Evolutionary conservation across 2,797 vertebrate genomes (phyloP).

Genomic region (Amazonetta brasiliensis): DNA sequence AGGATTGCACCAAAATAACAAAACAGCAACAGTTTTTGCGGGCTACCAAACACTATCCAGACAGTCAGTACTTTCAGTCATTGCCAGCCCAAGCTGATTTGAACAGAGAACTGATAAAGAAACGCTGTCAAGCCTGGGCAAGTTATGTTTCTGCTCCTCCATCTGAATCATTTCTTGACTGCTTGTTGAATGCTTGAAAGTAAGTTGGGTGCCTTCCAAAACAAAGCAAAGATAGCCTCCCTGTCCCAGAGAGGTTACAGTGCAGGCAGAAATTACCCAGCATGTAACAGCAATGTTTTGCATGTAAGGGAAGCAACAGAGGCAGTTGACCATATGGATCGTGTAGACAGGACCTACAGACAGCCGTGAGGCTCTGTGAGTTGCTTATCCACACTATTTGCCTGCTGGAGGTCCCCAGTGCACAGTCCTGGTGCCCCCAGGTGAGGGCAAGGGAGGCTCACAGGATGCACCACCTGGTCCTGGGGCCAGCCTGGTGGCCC

Average conservation of each 20-base stretch:
- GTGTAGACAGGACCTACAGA: neutral
- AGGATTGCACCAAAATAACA: constrained; percentile 28
- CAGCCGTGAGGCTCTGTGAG: neutral
- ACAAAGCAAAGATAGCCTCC: constrained; percentile 49
- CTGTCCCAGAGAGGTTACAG: constrained; percentile 28
- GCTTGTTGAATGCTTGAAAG: constrained; percentile 55
- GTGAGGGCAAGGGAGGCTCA: too few relatives aligned
- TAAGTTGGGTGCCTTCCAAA: constrained; percentile 56
- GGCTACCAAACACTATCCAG: constrained; percentile 7
- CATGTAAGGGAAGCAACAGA: accelerated
- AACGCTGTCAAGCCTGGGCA: constrained; percentile 42
- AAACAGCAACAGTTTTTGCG: constrained; percentile 1
- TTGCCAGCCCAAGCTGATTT: constrained; percentile 50
- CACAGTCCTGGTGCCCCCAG: neutral
- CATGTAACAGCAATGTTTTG: neutral
- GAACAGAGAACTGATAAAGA: constrained; percentile 56
- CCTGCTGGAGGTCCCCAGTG: neutral
- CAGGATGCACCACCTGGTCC: neutral
- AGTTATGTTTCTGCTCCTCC: constrained; percentile 51
- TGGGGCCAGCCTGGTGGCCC: neutral
- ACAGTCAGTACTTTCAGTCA: neutral
- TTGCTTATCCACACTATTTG: neutral
- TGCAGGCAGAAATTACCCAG: constrained; percentile 27
- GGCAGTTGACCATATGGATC: neutral
- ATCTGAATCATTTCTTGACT: constrained; percentile 62